Conservation (phyloP, 2,888 invertebrate species). For the Euplexia lucipara region DNA sequence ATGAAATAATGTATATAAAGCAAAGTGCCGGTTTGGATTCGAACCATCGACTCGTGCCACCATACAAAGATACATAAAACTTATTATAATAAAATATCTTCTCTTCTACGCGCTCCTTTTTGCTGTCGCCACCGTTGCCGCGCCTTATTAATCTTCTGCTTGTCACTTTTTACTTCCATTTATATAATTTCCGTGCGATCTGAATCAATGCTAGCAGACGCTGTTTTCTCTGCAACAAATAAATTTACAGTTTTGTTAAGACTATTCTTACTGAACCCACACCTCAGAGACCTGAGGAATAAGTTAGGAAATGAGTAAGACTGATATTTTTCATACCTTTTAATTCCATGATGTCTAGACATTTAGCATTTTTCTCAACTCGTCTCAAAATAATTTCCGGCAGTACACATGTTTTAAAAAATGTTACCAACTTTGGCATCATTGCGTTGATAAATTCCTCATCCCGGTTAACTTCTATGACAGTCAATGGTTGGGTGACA, state of each 20-base stretch:
- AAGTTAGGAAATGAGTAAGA: background rate
- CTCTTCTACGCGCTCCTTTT: conserved; percentile 1
- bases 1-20: too few relatives aligned
- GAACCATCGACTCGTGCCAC: conserved; percentile 2
- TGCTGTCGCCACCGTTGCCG: background rate
- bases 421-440: conserved; percentile 1
- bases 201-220: too few relatives aligned
- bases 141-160: too few relatives aligned
- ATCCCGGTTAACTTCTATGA: too few relatives aligned
- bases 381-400: conserved; percentile 1
- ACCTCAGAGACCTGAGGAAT: background rate
- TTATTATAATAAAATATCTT: conserved; percentile 1
- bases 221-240: too few relatives aligned
- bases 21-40: too few relatives aligned
- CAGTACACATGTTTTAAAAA: conserved; percentile 4
- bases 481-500: conserved; percentile 1
- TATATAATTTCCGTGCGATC: too few relatives aligned
- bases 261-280: conserved; percentile 1
- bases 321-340: background rate
- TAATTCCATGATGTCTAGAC: too few relatives aligned
- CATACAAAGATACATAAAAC: conserved; percentile 5
- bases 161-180: too few relatives aligned
- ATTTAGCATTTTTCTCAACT: background rate
- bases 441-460: conserved; percentile 1
- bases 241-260: conserved; percentile 2